phyloP scores from a whole-genome alignment of 1,140 invertebrate species.

The Zaprionus davidi region DNA sequence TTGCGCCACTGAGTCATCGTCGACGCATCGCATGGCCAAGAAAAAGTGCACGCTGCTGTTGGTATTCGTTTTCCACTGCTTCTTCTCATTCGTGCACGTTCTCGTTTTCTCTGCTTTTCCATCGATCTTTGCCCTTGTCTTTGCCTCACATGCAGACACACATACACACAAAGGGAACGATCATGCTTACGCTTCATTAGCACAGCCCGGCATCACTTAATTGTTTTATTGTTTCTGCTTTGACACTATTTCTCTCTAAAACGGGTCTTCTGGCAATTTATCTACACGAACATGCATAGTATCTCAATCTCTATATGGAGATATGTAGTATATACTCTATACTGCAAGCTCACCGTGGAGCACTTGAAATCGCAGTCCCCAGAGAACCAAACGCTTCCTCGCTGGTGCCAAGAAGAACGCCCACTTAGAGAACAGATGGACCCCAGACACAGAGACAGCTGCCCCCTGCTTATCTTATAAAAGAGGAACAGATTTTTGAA shows the following conservation, averaged over 20 bases:
- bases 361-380: conserved; percentile 40
- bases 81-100: conserved; percentile 10
- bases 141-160: not conserved
- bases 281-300: not conserved
- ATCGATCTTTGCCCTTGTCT: conserved; percentile 50
- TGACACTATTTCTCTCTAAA: conserved; percentile 48
- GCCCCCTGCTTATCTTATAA: conserved; percentile 31
- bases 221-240: conserved; percentile 53
- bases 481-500: conserved; percentile 22
- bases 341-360: not conserved
- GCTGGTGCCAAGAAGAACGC: conserved; percentile 54
- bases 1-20: conserved; percentile 61
- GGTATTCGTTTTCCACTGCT: conserved; percentile 3
- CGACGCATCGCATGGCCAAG: conserved; percentile 3
- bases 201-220: conserved; percentile 37
- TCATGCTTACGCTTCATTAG: conserved; percentile 44
- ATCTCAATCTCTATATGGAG: not conserved
- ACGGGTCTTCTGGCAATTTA: conserved; percentile 20
- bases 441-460: conserved; percentile 7
- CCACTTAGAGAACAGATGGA: conserved; percentile 47
- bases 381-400: conserved; percentile 54
- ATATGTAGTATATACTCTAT: not conserved
- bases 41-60: conserved; percentile 38
- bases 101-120: conserved; percentile 39
- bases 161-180: conserved; percentile 2